Base-by-base conservation (phyloP, 2,888 invertebrate species). In the Choreutis nemorana region DNA sequence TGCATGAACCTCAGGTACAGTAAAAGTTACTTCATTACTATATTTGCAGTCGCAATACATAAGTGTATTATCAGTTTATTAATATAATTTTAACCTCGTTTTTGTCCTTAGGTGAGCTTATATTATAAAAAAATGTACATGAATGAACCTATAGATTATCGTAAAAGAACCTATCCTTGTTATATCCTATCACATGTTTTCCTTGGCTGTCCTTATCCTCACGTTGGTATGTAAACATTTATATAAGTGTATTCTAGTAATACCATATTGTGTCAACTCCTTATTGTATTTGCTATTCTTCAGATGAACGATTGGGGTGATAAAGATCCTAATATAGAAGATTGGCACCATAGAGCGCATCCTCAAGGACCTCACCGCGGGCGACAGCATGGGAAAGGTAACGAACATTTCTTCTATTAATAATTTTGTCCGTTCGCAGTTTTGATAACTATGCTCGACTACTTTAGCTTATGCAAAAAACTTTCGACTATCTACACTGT, bases 291-390 rank as follows among this genome's bases (percentile, higher is more conserved):
- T n/a, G n/a, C n/a, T n/a, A n/a, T 13, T 22, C 55, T 55, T 35
- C 45, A 80, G 80, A 77, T 77, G 64, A 61, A 56, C 52, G 80
- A 80, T 47, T 80, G 80, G 80, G 68, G 60, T 63, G 79, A 79
- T 38, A 78, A 80, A 50, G 79, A 78, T 23, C 55, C 61, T 13
- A 78, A 80, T 18, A 58, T 72, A 39, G 79, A 80, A 39, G 58
- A 66, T 32, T 80, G 79, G 79, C 79, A 73, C 47, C 75, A 73
- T 38, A 65, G 78, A 35, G 72, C 75, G 25, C 77, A 70, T 41
- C 62, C 50, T 7, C 29, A 81, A 65, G 77, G 62, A 48, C 44
- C 67, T 42, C 62, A 79, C 25, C 84, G 84, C 44, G 83, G 82
- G 14, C 50, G 63, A 21, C 58, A 63, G 53, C 71, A 68, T 55